Evolutionary conservation across 2,888 invertebrate genomes (phyloP).

Genomic region (Rambutsinella grinnellia): DNA sequence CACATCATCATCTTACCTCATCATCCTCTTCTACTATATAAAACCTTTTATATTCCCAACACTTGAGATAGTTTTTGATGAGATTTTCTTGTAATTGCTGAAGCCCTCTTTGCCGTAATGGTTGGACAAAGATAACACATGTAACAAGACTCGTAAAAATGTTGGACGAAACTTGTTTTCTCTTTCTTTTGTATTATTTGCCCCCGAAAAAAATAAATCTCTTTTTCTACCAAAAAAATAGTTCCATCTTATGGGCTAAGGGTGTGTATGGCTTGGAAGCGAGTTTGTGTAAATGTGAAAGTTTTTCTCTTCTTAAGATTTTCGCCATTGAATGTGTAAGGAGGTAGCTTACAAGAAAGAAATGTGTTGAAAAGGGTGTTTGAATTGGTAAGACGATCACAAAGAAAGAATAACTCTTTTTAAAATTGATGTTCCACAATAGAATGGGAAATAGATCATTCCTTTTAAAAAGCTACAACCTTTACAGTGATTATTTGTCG

Average conservation of each 20-base stretch:
- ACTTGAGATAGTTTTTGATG: constrained; percentile 61
- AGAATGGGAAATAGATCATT: constrained; percentile 38
- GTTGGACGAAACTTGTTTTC: background rate
- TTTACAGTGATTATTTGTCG: constrained; percentile 32
- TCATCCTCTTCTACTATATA: background rate
- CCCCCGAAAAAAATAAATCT: background rate
- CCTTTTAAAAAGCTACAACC: constrained; percentile 25
- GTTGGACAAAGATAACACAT: constrained; percentile 22
- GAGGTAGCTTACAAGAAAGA: background rate
- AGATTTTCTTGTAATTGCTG: constrained; percentile 64
- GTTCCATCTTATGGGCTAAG: no score
- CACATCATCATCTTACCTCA: constrained; percentile 12
- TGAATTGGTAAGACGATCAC: constrained; percentile 26
- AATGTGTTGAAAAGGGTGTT: constrained; percentile 29
- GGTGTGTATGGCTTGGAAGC: no score
- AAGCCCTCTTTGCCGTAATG: constrained; percentile 33
- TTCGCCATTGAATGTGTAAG: no score
- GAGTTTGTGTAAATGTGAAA: no score
- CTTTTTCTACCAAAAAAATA: no score
- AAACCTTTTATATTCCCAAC: constrained; percentile 30
- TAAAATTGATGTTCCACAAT: constrained; percentile 28
- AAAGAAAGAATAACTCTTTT: constrained; percentile 13
- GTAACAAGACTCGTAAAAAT: background rate
- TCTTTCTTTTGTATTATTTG: background rate
- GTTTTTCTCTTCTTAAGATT: no score